Percentiles rank a stretch among this genome's conserved stretches.
Evolutionary conservation across 2,888 invertebrate genomes (phyloP).

Genomic region (Psylliodes chrysocephalus): DNA sequence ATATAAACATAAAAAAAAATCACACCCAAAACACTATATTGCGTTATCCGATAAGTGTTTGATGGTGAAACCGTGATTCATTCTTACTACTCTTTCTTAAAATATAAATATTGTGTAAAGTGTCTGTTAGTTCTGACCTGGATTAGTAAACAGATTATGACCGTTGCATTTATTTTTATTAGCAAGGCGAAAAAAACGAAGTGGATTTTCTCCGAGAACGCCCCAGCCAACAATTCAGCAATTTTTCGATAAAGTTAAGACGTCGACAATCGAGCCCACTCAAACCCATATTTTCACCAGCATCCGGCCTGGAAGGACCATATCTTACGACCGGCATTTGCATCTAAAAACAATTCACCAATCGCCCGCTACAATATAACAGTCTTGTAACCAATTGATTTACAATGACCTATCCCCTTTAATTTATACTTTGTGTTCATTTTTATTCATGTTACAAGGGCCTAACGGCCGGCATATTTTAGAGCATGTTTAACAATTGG

Average conservation of each 20-base stretch:
- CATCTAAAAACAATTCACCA: slow-evolving; percentile 32
- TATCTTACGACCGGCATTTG: slow-evolving; percentile 23
- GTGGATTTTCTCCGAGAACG: not conserved
- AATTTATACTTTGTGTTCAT: slow-evolving; percentile 36
- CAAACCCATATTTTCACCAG: slow-evolving; percentile 22
- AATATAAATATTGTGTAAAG: too few species aligned
- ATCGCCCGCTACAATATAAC: slow-evolving; percentile 18
- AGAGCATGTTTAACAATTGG: slow-evolving; percentile 39
- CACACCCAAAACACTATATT: too few species aligned
- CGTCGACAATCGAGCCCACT: slow-evolving; percentile 13
- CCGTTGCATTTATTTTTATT: too few species aligned
- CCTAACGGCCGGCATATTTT: slow-evolving; percentile 35
- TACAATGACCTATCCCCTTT: slow-evolving; percentile 38
- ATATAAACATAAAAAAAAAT: too few species aligned
- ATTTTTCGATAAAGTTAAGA: slow-evolving; percentile 15
- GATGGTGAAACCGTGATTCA: too few species aligned
- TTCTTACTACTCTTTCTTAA: too few species aligned
- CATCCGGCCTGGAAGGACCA: slow-evolving; percentile 14
- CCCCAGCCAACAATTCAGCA: not conserved
- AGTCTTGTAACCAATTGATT: slow-evolving; percentile 36
- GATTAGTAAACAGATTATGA: too few species aligned
- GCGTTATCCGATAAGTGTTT: too few species aligned
- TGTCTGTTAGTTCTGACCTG: too few species aligned
- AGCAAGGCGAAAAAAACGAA: not conserved
- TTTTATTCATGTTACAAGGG: slow-evolving; percentile 22